Percentiles rank a stretch among this genome's conserved stretches.
These are phyloP conservation scores for Tetheella fluctuosa DNA, from an alignment of 2,888 invertebrate genomes.

Conservation along the genomic window DNA sequence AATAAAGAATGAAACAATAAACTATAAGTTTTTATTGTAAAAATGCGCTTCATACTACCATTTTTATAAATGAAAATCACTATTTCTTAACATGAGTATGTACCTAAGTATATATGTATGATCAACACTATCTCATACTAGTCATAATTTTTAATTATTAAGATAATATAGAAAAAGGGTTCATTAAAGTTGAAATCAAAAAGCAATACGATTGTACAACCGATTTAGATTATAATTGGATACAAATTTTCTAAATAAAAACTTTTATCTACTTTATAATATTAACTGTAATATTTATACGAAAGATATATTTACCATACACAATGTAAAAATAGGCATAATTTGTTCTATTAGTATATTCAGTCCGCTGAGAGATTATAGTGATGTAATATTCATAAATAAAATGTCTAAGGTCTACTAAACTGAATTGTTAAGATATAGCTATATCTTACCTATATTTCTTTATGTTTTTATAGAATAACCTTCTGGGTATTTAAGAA, in stretches of 20 bases:
- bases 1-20: too few species aligned
- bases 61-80: neutral
- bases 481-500: too few species aligned
- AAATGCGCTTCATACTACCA: neutral
- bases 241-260: neutral
- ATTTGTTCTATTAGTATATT: neutral
- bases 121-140: neutral
- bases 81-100: neutral
- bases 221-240: constrained; percentile 9
- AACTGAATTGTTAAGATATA: neutral
- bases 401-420: neutral
- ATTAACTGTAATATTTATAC: constrained; percentile 10
- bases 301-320: constrained; percentile 8
- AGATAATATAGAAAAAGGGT: constrained; percentile 5
- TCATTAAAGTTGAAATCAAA: neutral
- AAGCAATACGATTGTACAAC: constrained; percentile 14
- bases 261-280: constrained; percentile 4
- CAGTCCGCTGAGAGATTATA: neutral
- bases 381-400: neutral
- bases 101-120: neutral
- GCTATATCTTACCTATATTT: neutral
- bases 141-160: neutral
- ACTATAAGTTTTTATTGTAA: too few species aligned
- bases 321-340: neutral
- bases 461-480: too few species aligned